These are phyloP conservation scores for Drosophila nigromelanica DNA, from an alignment of 1,140 invertebrate species.

Conservation along the genomic window DNA sequence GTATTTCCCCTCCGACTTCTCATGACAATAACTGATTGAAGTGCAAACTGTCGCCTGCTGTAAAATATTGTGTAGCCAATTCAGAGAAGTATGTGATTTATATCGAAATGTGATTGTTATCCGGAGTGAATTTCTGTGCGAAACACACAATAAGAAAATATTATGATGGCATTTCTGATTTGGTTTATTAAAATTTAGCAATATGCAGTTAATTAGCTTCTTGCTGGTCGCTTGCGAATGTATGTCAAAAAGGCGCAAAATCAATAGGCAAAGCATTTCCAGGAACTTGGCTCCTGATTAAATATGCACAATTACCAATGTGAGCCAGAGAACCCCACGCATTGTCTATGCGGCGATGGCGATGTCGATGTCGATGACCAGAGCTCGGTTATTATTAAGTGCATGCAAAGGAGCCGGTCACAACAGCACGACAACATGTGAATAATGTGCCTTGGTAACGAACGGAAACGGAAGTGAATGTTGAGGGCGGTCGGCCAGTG, in stretches of 20 bases:
- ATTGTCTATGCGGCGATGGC: constrained; percentile 49
- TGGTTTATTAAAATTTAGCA: constrained; percentile 52
- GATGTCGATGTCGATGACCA: constrained; percentile 35
- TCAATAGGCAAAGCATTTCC: constrained; percentile 66
- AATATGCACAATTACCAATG: constrained; percentile 70
- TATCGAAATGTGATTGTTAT: constrained; percentile 50
- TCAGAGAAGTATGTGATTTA: constrained; percentile 10
- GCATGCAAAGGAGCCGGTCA: constrained; percentile 32
- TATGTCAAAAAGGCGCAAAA: constrained; percentile 60
- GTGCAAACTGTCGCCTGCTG: constrained; percentile 35
- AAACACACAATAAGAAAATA: constrained; percentile 27
- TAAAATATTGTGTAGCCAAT: constrained; percentile 51
- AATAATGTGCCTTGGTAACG: constrained; percentile 44
- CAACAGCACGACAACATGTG: constrained; percentile 40
- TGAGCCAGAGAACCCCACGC: constrained; percentile 30
- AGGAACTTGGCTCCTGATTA: constrained; percentile 60
- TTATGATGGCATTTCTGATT: constrained; percentile 36
- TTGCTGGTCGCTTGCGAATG: constrained; percentile 10
- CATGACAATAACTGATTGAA: constrained; percentile 25
- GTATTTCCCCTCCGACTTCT: not conserved
- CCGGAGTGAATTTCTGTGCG: constrained; percentile 52
- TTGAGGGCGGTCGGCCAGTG: constrained; percentile 17
- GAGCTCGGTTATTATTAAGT: constrained; percentile 44
- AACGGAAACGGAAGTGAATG: constrained; percentile 52
- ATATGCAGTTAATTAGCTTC: constrained; percentile 14